A percentile compares a stretch with the other conserved stretches of the same genome.
Evolutionary conservation across 2,113 vertebrate genomes (phyloP).

Genomic region (Bathybates hornii): DNA sequence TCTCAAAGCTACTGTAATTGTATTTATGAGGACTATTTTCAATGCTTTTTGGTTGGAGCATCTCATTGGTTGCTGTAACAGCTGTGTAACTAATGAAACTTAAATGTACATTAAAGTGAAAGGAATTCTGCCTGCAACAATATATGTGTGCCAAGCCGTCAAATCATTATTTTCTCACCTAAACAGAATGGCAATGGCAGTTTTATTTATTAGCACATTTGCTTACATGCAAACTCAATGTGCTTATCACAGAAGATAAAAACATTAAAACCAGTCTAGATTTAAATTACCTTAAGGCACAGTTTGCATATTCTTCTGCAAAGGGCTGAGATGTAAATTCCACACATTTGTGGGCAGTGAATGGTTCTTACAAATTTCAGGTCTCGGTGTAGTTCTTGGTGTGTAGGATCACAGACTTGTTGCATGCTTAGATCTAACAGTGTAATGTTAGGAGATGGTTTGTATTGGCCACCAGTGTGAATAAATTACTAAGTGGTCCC

Average conservation of each 20-base stretch:
- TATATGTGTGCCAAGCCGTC: not conserved
- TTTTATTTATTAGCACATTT: not conserved
- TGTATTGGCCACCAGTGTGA: slow-evolving; percentile 10
- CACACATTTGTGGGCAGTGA: not conserved
- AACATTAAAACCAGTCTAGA: not conserved
- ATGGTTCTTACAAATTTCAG: not conserved
- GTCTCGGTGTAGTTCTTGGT: not conserved
- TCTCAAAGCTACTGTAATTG: not conserved
- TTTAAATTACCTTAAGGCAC: not conserved
- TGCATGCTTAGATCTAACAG: not conserved
- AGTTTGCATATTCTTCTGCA: not conserved
- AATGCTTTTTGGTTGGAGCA: not conserved
- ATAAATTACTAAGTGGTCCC: slow-evolving; percentile 21
- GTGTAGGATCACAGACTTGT: not conserved
- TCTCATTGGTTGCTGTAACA: not conserved
- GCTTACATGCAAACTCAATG: not conserved
- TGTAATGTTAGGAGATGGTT: not conserved
- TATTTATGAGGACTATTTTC: not conserved
- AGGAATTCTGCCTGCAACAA: not conserved
- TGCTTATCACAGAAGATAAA: not conserved
- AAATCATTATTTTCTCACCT: not conserved
- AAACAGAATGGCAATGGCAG: not conserved
- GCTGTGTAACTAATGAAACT: not conserved
- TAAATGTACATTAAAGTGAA: not conserved
- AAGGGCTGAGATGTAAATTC: not conserved